Evolutionary conservation across 2,113 vertebrate genomes (phyloP).

Genomic region (Saimiri boliviensis): DNA sequence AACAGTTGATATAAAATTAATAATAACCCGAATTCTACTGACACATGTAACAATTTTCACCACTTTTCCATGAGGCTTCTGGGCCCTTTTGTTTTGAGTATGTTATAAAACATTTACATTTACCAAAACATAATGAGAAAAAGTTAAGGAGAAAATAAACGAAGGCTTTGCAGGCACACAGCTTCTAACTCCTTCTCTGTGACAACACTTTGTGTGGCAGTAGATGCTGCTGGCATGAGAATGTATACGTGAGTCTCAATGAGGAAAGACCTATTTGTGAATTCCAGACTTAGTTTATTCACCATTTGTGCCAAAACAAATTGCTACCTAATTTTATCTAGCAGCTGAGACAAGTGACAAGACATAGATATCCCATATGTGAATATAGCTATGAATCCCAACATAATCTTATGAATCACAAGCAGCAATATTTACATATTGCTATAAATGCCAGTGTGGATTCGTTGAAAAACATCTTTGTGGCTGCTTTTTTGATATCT

Average conservation of each 20-base stretch:
- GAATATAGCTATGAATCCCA: neutral
- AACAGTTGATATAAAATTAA: neutral
- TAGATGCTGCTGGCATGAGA: neutral
- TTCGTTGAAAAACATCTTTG: neutral
- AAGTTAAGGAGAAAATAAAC: neutral
- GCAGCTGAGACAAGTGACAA: neutral
- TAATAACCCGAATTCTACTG: neutral
- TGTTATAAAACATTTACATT: neutral
- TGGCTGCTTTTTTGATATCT: neutral
- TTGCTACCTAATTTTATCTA: neutral
- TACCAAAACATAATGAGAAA: neutral
- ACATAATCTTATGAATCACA: neutral
- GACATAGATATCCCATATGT: neutral
- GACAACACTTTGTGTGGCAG: rapidly evolving
- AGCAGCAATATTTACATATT: neutral
- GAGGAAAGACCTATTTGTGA: neutral
- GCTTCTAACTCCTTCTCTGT: neutral
- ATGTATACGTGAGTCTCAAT: neutral
- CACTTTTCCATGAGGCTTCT: neutral
- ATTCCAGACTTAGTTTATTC: neutral
- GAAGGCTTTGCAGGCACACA: neutral
- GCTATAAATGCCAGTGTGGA: neutral
- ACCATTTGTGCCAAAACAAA: neutral
- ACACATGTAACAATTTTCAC: neutral
- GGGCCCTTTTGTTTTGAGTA: neutral